Base-by-base conservation (phyloP, 1,140 invertebrate species). In the Calephelis virginiensis region DNA sequence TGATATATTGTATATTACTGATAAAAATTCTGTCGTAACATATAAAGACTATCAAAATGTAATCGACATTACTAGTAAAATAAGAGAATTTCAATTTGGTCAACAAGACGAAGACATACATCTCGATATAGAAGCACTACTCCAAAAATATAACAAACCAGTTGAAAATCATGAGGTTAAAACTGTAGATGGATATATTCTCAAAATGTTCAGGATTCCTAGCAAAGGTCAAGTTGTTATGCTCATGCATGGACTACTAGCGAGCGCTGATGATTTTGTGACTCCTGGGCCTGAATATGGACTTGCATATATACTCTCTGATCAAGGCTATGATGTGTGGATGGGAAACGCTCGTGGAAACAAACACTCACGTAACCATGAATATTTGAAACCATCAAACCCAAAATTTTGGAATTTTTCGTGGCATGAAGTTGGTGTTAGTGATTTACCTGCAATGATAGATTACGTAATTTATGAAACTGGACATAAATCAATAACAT, bases 281-380 rank as follows among this genome's bases (percentile, higher is more conserved):
- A 78, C 94, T 3, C 82, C 63, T 49, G 63, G 63, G 10, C 48
- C 93, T 28, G 86, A 92, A 14, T 94, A 93, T 70, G 92, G 90
- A 5, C 75, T 96, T n/a, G 93, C 89, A 3, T 94, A 92, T 73
- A 73, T 92, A 47, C 75, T 95, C 13, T 92, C 93, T 0, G 93
- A 94, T 74, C 70, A 81, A 61, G 93, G 93, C 8, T 95, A 93
- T 70, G 95, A 95, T 72, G 94, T 95, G 3, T 95, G 94, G 95
- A 72, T 95, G 70, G 91, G 93, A 3, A 95, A 95, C 75, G 89
- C 89, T n/a, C 63, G 63, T 8, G 63, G 63, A 5, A 64, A 64
- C n/a, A 64, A 64, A 12, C 63, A 64, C 13, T 64, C 63, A 38
- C 47, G 63, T 10, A 12, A 12, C 3, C 47, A 64, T 38, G 40